A percentile compares a stretch with the other conserved stretches of the same genome.
phyloP scores from a whole-genome alignment of 2,888 invertebrate genomes.

The Oscheius sp. region DNA sequence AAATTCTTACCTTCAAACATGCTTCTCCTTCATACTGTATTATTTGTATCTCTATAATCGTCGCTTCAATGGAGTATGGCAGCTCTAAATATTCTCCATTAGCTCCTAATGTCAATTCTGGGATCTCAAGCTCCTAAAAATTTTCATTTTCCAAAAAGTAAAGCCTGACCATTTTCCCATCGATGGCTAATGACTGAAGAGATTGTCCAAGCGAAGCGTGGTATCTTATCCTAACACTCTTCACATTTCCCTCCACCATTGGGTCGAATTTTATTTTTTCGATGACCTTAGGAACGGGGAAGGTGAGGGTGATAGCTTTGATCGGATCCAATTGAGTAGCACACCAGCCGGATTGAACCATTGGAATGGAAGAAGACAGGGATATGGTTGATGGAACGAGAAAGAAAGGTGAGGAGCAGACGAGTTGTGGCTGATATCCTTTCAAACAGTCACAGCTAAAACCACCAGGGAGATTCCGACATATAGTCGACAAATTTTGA shows the following conservation, averaged over 20 bases:
- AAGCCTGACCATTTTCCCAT: slow-evolving; percentile 9
- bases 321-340: slow-evolving; percentile 22
- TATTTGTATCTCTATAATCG: slow-evolving; percentile 47
- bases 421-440: slow-evolving; percentile 67
- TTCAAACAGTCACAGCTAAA: slow-evolving; percentile 66
- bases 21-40: slow-evolving; percentile 53
- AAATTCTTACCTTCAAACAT: slow-evolving; percentile 50
- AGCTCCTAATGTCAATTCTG: slow-evolving; percentile 31
- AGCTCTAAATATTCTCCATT: slow-evolving; percentile 37
- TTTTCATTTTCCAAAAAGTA: neutral
- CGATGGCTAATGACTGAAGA: slow-evolving; percentile 17
- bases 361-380: slow-evolving; percentile 9
- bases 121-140: neutral
- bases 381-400: slow-evolving; percentile 30
- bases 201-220: slow-evolving; percentile 31
- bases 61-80: slow-evolving; percentile 49
- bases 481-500: slow-evolving; percentile 49
- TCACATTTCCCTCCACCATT: slow-evolving; percentile 44
- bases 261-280: slow-evolving; percentile 54
- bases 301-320: slow-evolving; percentile 37
- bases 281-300: slow-evolving; percentile 45
- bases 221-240: slow-evolving; percentile 45
- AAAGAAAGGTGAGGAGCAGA: slow-evolving; percentile 26
- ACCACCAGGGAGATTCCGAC: slow-evolving; percentile 68
- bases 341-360: slow-evolving; percentile 33